Percentiles rank a stretch among this genome's conserved stretches.
Conservation (phyloP, 2,797 vertebrate genomes). For the Paedocypris micromegethes region DNA sequence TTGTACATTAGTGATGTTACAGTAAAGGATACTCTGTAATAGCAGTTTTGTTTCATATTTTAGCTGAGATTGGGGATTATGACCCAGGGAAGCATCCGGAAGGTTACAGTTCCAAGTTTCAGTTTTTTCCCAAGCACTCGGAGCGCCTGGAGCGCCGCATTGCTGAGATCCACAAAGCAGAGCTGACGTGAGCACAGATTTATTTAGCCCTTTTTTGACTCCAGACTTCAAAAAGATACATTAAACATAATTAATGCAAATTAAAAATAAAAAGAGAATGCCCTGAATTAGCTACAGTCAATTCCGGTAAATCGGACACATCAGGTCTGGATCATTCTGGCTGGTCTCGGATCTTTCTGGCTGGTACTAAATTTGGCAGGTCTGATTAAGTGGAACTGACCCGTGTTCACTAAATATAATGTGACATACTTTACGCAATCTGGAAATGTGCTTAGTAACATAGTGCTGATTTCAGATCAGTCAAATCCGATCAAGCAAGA, state of each 20-base stretch:
- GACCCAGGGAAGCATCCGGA: conserved; percentile 95
- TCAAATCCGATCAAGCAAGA: too few relatives aligned
- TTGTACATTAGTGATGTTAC: neutral
- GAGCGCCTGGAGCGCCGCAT: conserved; percentile 94
- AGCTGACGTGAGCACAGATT: conserved; percentile 78
- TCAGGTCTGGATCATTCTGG: too few relatives aligned
- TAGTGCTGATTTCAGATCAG: too few relatives aligned
- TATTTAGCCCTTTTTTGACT: conserved; percentile 20
- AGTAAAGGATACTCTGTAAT: conserved; percentile 9
- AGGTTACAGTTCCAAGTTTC: conserved; percentile 98
- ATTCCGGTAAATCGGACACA: too few relatives aligned
- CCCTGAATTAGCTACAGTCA: too few relatives aligned
- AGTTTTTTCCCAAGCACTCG: conserved; percentile 96
- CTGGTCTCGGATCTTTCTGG: too few relatives aligned
- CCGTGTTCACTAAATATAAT: too few relatives aligned
- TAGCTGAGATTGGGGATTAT: conserved; percentile 94
- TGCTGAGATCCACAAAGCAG: conserved; percentile 89
- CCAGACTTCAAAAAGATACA: neutral
- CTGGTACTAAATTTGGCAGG: too few relatives aligned
- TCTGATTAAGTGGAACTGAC: too few relatives aligned
- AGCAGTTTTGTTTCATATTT: conserved; percentile 6
- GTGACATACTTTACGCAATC: too few relatives aligned
- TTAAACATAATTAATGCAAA: conserved; percentile 4
- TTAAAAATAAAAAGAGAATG: neutral
- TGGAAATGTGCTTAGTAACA: too few relatives aligned